Evolutionary conservation across 2,113 vertebrate genomes (phyloP), one percentile per base, ranked within the genome.

Genomic region (Heterochromis multidens): DNA sequence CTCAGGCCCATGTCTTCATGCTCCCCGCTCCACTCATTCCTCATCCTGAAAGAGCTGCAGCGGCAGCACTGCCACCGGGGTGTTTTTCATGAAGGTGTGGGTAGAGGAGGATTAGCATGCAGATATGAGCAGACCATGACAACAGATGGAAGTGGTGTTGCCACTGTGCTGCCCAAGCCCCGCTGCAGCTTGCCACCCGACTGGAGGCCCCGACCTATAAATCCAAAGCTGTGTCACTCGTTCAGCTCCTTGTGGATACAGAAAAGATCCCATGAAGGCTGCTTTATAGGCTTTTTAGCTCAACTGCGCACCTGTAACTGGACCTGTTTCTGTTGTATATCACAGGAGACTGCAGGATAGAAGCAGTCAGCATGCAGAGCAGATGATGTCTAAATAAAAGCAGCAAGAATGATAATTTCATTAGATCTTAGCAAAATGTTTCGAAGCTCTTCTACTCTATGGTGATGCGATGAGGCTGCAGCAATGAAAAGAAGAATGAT

Each of bases 141-240:
- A 92, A 94, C 95, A 96, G 96, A 96, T 96, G 96, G 96, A 90
- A 72, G 87, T 54, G 3, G 87, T 74, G 83, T 88, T 88, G 87
- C 89, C 87, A 63, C 90, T 81, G 88, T 25, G 79, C 82, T 72
- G 86, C 81, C 62, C 80, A 43, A 87, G 88, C 82, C 78, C 83
- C 52, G 58, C 89, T 91, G 91, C 93, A 95, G 93, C 93, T 91
- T 92, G 93, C 79, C 88, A 88, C 93, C 89, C 87, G 31, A 91
- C 88, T 89, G 91, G 94, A 94, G 91, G 90, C 91, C 91, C 88
- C 74, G 90, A 92, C 91, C 93, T 88, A 85, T 94, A 89, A 94
- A 95, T 94, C 95, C 86, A 87, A 92, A 88, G 80, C 88, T 72
- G 67, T 93, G 88, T 91, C 86, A 88, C 89, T 89, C 89, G 77